Evolutionary conservation across 2,797 vertebrate species (phyloP).

Genomic region (Dromococcyx pavoninus): DNA sequence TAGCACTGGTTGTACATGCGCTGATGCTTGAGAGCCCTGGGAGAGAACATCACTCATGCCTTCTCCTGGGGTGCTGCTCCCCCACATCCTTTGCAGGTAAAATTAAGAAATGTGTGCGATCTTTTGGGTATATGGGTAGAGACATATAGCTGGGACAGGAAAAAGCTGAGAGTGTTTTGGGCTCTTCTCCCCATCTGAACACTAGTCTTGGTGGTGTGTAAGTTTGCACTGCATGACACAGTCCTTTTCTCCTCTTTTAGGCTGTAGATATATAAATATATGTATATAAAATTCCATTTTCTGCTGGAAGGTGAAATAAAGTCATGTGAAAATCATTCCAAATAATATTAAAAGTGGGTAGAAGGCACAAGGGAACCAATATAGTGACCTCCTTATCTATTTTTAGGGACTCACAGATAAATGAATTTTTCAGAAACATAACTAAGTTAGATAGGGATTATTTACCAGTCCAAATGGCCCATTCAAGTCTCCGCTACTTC

Average conservation of each 20-base stretch:
- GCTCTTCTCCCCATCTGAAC: neutral
- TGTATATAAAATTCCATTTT: neutral
- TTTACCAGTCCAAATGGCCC: neutral
- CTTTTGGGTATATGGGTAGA: neutral
- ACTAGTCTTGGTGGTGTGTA: neutral
- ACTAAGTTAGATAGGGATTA: neutral
- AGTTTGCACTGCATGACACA: neutral
- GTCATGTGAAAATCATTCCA: neutral
- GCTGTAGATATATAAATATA: neutral
- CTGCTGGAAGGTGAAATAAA: neutral
- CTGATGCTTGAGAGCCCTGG: neutral
- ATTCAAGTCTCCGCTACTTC: neutral
- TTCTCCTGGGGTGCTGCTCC: neutral
- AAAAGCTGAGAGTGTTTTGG: neutral
- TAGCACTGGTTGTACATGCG: rapidly evolving
- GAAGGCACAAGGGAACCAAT: neutral
- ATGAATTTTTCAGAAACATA: neutral
- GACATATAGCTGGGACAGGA: neutral
- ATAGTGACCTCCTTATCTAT: neutral
- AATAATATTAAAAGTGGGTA: neutral
- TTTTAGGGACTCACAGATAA: neutral
- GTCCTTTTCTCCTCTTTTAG: neutral
- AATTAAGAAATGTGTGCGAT: neutral
- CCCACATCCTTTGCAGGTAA: neutral
- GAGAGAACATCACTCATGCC: rapidly evolving